Evolutionary conservation across 2,888 invertebrate genomes (phyloP), one percentile per base, ranked within the genome.

Genomic region (Lepidocyrtoides sp.): DNA sequence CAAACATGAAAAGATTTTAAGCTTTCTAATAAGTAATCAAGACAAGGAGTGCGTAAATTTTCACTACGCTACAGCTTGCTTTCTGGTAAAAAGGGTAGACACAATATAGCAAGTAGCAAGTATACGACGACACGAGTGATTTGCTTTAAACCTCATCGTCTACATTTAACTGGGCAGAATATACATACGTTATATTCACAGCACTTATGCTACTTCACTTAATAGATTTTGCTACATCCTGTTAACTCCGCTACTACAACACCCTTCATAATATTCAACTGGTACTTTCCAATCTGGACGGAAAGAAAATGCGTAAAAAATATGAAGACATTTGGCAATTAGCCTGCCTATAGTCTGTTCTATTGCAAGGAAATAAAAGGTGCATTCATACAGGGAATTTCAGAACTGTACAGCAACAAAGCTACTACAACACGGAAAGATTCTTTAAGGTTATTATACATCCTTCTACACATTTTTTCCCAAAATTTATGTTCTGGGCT

Each of bases 1-100:
- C 32, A 32, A 69, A 17, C 20, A 75, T 5, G 72, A 75, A n/a
- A 75, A 23, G 48, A 26, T 75, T 77, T 77, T 51, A 77, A 77
- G 77, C 77, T 51, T 77, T 54, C 77, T 77, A 77, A 77, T 77
- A 51, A 26, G 51, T 54, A 77, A 51, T 29, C 77, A 32, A 69
- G 32, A 17, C 29, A 77, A 29, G 12, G 54, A 77, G 51, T 77
- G 77, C 29, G 77, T 77, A 77, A 48, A 17, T 77, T 77, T 77
- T 77, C 29, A n/a, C n/a, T 77, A 12, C 14, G 23, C 29, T 77
- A 17, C n/a, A n/a, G n/a, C 29, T 48, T 48, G 1, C 23, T 17
- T 7, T 3, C 20, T 17, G n/a, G 14, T 32, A n/a, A n/a, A n/a
- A n/a, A n/a, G n/a, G n/a, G n/a, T 36, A 36, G 36, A 36, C 36